Evolutionary conservation across 1,140 invertebrate species (phyloP), one percentile per base, ranked within the genome.

Genomic region (Helicoverpa armigera): DNA sequence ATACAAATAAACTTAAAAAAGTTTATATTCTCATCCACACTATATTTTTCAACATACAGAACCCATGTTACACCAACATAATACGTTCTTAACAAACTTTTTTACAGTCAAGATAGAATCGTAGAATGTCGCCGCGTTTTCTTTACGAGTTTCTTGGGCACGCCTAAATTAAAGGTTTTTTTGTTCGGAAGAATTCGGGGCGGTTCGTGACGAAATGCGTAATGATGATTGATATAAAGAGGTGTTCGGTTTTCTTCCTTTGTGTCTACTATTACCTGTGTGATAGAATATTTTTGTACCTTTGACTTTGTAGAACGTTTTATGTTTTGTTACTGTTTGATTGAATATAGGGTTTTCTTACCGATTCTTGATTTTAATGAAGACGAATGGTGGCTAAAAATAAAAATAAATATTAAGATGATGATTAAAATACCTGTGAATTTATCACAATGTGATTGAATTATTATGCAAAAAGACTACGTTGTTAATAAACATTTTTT

Each of bases 51-150:
- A 1, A 7, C 35, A 7, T 43, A 43, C 5, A 43, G 35, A 43
- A 43, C 35, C 35, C 35, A 7, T 35, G 35, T 9, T 43, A 43
- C 35, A 7, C 35, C 1, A 7, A 43, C 5, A 3, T 43, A 9
- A 9, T 43, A 43, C 35, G 35, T 9, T 43, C 35, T 35, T 3
- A 3, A 43, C 35, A 7, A 43, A 72, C 50, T 73, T 82, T 83
- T 84, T 82, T 84, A 84, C 80, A 80, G 80, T 43, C 54, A 16
- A 80, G 83, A 82, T 80, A 80, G 81, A 80, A 80, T 80, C 78
- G 74, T 60, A 13, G 75, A 84, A 79, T 79, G 80, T 80, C 67
- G 23, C 56, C 5, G 67, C 35, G 77, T 74, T 78, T 77, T 80
- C 80, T 84, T 84, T 84, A 82, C 78, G 83, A 80, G 61, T 51